These are phyloP conservation scores for Tenodera sinensis DNA, from an alignment of 2,888 invertebrate species.

Conservation along the genomic window DNA sequence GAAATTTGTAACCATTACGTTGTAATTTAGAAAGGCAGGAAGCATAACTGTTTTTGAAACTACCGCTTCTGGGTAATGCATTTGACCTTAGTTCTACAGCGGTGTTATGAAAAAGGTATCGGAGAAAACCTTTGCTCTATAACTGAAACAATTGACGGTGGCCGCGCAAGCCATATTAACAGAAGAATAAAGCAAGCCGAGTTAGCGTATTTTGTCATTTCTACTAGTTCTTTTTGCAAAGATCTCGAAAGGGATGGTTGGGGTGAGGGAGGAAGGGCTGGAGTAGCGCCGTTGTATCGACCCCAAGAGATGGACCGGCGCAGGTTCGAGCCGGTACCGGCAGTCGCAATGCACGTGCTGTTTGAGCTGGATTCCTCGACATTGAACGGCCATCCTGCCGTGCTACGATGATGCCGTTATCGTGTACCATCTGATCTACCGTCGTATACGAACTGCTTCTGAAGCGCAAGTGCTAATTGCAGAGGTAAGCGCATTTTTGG, in stretches of 20 bases:
- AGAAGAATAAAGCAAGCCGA: background rate
- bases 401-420: background rate
- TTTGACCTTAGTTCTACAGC: background rate
- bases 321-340: background rate
- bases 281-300: background rate
- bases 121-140: background rate
- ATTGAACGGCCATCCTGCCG: background rate
- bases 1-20: too few species aligned
- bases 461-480: background rate
- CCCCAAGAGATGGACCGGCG: background rate
- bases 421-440: background rate
- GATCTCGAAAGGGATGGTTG: background rate
- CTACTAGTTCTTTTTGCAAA: background rate
- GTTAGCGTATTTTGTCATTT: background rate
- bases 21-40: too few species aligned
- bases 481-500: background rate
- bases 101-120: background rate
- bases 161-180: background rate
- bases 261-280: background rate
- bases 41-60: too few species aligned
- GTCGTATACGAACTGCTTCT: background rate
- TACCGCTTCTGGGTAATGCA: too few species aligned
- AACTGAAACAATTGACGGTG: background rate
- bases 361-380: background rate
- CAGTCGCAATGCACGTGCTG: background rate